Percentiles rank a stretch among this genome's conserved stretches.
phyloP scores from a whole-genome alignment of 2,888 invertebrate species.

The Megamerina dolium region DNA sequence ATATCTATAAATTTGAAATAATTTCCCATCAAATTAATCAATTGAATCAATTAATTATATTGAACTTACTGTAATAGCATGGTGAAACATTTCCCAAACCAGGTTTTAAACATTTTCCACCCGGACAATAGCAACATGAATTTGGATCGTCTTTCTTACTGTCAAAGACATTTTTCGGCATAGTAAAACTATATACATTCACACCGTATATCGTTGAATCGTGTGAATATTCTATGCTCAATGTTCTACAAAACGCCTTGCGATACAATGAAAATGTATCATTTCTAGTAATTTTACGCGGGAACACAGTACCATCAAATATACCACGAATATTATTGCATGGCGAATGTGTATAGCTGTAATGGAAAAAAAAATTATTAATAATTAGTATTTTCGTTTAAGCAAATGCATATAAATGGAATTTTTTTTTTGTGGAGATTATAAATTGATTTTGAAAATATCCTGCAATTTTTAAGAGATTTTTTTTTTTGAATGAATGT shows the following conservation, averaged over 20 bases:
- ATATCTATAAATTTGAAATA: slow-evolving; percentile 51
- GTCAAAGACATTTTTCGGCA: slow-evolving; percentile 58
- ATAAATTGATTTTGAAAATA: not conserved
- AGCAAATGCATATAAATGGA: no score
- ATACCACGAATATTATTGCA: slow-evolving; percentile 65
- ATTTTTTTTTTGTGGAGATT: no score
- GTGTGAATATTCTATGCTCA: slow-evolving; percentile 53
- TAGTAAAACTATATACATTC: slow-evolving; percentile 56
- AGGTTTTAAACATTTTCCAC: slow-evolving; percentile 52
- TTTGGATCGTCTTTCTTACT: slow-evolving; percentile 53
- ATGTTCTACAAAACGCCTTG: slow-evolving; percentile 68
- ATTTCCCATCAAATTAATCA: not conserved
- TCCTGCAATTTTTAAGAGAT: not conserved
- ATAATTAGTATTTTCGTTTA: no score
- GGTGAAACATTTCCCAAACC: slow-evolving; percentile 65
- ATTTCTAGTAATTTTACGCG: slow-evolving; percentile 54
- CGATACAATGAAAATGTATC: slow-evolving; percentile 61
- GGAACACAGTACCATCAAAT: slow-evolving; percentile 69
- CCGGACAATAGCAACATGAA: slow-evolving; percentile 60
- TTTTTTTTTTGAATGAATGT: no score
- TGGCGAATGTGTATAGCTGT: slow-evolving; percentile 49
- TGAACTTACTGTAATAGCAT: slow-evolving; percentile 63
- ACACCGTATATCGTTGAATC: slow-evolving; percentile 51
- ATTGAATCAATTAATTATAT: not conserved
- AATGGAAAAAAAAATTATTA: not conserved